Percentiles rank a stretch among this genome's conserved stretches.
Conservation (phyloP, 2,888 invertebrate species). For the Rotaria magnacalcarata region DNA sequence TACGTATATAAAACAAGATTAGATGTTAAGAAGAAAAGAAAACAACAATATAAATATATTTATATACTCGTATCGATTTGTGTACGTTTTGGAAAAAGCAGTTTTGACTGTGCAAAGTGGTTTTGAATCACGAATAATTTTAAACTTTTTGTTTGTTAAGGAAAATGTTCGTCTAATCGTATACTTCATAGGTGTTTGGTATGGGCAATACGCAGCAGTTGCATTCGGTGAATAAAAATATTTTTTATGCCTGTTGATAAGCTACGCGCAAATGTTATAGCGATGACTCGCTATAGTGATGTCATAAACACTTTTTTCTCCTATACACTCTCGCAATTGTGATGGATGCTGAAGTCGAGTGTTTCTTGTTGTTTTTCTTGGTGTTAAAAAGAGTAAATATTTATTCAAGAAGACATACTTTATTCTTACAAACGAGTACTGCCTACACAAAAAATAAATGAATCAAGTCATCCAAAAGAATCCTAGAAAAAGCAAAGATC, state of each 20-base stretch:
- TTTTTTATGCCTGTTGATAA: neutral
- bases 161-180: neutral
- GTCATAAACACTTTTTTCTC: neutral
- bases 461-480: no score
- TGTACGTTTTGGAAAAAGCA: no score
- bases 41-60: neutral
- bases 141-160: neutral
- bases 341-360: neutral
- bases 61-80: neutral
- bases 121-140: neutral
- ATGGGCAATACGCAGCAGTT: neutral
- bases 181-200: neutral
- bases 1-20: neutral
- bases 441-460: neutral
- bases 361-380: neutral
- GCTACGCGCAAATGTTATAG: neutral
- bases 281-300: neutral
- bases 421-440: neutral
- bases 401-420: neutral
- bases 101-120: neutral
- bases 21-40: neutral
- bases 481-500: no score
- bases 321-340: neutral
- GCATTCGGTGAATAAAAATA: neutral
- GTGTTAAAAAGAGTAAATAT: neutral